phyloP scores from a whole-genome alignment of 2,797 vertebrate genomes.

The Smutsia gigantea region DNA sequence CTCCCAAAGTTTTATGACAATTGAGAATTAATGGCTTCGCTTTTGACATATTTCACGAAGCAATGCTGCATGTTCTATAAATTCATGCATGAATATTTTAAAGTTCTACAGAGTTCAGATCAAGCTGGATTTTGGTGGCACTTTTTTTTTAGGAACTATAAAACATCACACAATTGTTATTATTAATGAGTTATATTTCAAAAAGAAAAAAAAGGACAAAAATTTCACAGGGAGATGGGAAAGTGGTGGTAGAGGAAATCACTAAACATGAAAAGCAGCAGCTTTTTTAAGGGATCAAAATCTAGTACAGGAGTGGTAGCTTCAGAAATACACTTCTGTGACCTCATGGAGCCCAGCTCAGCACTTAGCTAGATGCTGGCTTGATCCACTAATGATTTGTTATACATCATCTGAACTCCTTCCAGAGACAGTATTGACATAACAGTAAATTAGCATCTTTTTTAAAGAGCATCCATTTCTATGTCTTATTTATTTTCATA shows the following conservation, averaged over 20 bases:
- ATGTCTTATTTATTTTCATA: slow-evolving; percentile 22
- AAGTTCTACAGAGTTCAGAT: background rate
- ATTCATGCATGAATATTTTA: slow-evolving; percentile 5
- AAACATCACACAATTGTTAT: slow-evolving; percentile 14
- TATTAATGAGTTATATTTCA: slow-evolving; percentile 7
- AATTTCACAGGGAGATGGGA: background rate
- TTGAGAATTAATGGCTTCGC: background rate
- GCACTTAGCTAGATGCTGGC: background rate
- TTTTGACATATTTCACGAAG: background rate
- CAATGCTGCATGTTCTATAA: background rate
- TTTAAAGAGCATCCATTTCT: slow-evolving; percentile 33
- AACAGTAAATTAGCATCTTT: slow-evolving; percentile 45
- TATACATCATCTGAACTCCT: slow-evolving; percentile 20
- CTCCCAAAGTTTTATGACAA: background rate
- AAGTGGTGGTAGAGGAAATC: rapidly evolving
- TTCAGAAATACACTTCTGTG: background rate
- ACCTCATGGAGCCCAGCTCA: background rate
- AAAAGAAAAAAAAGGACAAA: slow-evolving; percentile 4
- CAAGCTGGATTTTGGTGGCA: background rate
- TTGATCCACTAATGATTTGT: slow-evolving; percentile 46
- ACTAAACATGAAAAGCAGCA: background rate
- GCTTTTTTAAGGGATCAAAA: slow-evolving; percentile 35
- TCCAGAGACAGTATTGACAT: slow-evolving; percentile 29
- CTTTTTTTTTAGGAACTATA: background rate
- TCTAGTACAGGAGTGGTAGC: background rate